A percentile compares a stretch with the other conserved stretches of the same genome.
Conservation (phyloP, 2,888 invertebrate genomes). For the Agrochola lychnidis region DNA sequence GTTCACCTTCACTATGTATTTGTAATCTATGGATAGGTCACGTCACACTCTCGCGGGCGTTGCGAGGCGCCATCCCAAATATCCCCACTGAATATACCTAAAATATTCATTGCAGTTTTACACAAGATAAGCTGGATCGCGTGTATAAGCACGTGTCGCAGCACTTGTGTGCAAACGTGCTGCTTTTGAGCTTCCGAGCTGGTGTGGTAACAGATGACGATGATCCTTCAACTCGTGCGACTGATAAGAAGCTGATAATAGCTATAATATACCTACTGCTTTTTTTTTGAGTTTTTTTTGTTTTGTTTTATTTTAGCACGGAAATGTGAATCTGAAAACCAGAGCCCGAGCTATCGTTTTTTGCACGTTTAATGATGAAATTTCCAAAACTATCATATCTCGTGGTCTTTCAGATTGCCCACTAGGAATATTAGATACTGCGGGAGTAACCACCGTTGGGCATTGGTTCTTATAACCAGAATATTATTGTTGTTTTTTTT, state of each 20-base stretch:
- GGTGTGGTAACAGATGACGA: conserved; percentile 12
- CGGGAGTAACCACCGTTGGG: background rate
- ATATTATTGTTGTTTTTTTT: background rate
- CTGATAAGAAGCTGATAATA: conserved; percentile 47
- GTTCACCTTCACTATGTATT: conserved; percentile 54
- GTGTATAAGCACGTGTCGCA: conserved; percentile 39
- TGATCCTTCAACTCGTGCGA: conserved; percentile 50
- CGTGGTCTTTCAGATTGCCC: background rate
- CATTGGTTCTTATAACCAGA: too few species aligned
- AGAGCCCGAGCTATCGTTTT: conserved; percentile 25
- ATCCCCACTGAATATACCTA: conserved; percentile 11
- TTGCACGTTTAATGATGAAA: conserved; percentile 26
- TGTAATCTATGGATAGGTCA: conserved; percentile 37
- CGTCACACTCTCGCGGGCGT: conserved; percentile 25
- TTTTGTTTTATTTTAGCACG: conserved; percentile 13
- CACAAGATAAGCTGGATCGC: conserved; percentile 21
- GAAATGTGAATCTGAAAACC: conserved; percentile 40
- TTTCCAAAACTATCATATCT: conserved; percentile 17
- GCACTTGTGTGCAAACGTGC: conserved; percentile 43
- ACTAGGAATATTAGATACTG: background rate
- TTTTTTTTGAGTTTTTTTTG: background rate
- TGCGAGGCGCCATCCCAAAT: conserved; percentile 33
- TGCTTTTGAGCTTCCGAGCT: background rate
- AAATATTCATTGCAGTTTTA: conserved; percentile 54
- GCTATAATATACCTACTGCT: background rate